Evolutionary conservation across 2,888 invertebrate genomes (phyloP), one percentile per base, ranked within the genome.

Genomic region (Myathropa florea): DNA sequence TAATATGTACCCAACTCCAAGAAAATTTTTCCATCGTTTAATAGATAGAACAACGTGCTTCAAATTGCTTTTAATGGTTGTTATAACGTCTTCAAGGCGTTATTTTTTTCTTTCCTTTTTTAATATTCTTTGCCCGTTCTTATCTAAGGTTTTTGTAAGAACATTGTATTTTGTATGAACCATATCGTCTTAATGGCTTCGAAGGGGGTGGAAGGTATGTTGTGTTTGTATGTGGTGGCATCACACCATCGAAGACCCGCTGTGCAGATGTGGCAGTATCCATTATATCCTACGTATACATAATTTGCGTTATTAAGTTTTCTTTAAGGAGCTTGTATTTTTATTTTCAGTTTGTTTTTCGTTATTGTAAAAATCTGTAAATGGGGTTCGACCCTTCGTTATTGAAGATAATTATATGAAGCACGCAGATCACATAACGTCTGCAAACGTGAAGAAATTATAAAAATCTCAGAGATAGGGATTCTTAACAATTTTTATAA

Each of bases 11-110:
- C 57, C 24, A 57, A 65, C 57, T 57, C 57, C 23, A 24, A 46
- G 83, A 76, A 79, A 79, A 79, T 87, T 72, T 72, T 79, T 83
- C 83, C 28, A 87, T 83, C 87, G 75, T 88, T 82, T 85, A 83
- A 82, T 87, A 89, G 88, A 89, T 89, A 89, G 89, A 88, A 89
- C 89, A 89, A 89, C 89, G 89, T 89, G 89, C 89, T 89, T 89
- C 89, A 88, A 89, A 89, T 88, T 89, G 89, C 89, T 88, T 88
- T 89, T 89, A 89, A 89, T 89, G 88, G 84, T 73, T 85, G 88
- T 89, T 89, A 88, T 88, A 88, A 88, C 88, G 88, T 86, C 85
- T 85, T 88, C 78, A 65, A 78, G 77, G 78, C 77, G 46, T 81
- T 86, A 57, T 28, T 67, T 59, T 57, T 79, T 57, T 36, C 28